phyloP scores from a whole-genome alignment of 2,797 vertebrate species.

The Parambassis ranga region DNA sequence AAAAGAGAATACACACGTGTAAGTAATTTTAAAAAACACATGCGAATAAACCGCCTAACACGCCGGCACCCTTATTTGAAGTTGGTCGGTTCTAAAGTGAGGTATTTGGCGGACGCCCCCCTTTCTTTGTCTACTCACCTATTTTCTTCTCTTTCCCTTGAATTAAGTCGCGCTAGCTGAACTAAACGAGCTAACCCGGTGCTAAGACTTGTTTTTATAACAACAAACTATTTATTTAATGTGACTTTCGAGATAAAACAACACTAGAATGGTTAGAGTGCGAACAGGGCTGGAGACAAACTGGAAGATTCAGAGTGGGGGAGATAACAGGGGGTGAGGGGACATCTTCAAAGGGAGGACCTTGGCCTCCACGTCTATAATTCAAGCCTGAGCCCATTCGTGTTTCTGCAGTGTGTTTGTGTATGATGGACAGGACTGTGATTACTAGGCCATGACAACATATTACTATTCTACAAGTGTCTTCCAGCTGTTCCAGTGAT shows the following conservation, averaged over 20 bases:
- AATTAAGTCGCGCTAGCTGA: no score
- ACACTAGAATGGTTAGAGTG: background rate
- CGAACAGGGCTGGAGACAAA: no score
- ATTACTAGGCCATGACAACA: background rate
- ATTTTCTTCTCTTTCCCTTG: constrained; percentile 30
- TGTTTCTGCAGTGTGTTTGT: no score
- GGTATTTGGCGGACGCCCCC: constrained; percentile 64
- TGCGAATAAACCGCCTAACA: accelerated
- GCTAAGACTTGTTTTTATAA: no score
- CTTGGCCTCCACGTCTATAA: no score
- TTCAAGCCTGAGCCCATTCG: no score
- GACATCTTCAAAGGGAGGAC: no score
- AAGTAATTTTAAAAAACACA: background rate
- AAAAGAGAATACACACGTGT: background rate
- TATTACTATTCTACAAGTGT: constrained; percentile 11
- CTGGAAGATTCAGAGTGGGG: no score
- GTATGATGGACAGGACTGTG: no score
- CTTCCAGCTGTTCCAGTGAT: constrained; percentile 21
- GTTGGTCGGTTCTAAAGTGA: constrained; percentile 53
- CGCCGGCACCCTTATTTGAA: background rate
- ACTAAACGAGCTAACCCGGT: no score
- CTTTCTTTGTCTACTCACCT: constrained; percentile 70
- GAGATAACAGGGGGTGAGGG: no score
- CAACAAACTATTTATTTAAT: background rate
- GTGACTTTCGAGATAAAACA: constrained; percentile 1